These are phyloP conservation scores for Schrankia costaestrigalis DNA, from an alignment of 2,888 invertebrate species.

Conservation along the genomic window DNA sequence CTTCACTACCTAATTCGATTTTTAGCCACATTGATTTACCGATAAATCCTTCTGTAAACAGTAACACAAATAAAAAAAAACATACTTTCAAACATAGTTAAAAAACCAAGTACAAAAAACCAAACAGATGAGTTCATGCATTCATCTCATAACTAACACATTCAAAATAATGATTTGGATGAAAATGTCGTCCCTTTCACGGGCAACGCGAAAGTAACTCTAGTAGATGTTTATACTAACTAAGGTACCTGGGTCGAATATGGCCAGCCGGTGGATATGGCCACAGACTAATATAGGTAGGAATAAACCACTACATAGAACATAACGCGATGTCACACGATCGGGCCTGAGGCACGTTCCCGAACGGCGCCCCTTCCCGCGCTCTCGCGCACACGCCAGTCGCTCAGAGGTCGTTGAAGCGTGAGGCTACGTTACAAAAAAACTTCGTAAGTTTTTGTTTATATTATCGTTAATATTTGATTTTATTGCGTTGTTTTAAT, in stretches of 20 bases:
- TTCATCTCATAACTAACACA: too few species aligned
- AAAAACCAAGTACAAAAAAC: too few species aligned
- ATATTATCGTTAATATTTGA: conserved; percentile 3
- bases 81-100: too few species aligned
- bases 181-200: too few species aligned
- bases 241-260: conserved; percentile 11
- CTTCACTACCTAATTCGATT: too few species aligned
- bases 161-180: too few species aligned
- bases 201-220: too few species aligned
- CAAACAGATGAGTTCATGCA: too few species aligned
- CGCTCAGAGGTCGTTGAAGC: conserved; percentile 2
- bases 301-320: conserved; percentile 2
- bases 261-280: conserved; percentile 9
- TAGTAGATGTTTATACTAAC: too few species aligned
- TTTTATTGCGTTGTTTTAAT: conserved; percentile 2
- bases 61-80: too few species aligned
- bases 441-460: conserved; percentile 5
- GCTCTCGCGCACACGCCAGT: conserved; percentile 1
- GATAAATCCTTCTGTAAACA: too few species aligned
- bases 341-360: conserved; percentile 1
- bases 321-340: conserved; percentile 3
- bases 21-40: too few species aligned
- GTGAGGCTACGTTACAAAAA: conserved; percentile 2
- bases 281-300: conserved; percentile 1
- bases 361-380: conserved; percentile 4